These are phyloP conservation scores for Cyclophora punctaria DNA, from an alignment of 2,888 invertebrate genomes.

Conservation along the genomic window DNA sequence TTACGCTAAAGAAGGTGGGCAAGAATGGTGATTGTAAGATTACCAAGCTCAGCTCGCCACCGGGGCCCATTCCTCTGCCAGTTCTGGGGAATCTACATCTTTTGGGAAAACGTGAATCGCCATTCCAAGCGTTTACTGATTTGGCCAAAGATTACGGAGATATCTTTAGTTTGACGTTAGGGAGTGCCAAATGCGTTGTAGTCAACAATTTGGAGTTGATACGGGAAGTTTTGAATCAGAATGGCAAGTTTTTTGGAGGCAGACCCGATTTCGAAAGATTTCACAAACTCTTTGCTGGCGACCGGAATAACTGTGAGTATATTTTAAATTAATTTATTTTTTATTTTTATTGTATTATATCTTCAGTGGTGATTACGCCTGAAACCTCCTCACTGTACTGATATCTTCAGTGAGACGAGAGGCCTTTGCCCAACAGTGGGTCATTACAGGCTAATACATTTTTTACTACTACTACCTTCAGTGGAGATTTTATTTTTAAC, in stretches of 20 bases:
- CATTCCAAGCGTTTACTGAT: conserved; percentile 83
- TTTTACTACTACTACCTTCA: too few relatives aligned
- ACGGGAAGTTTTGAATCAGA: conserved; percentile 84
- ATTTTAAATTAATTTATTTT: conserved; percentile 4
- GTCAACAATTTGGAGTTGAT: conserved; percentile 83
- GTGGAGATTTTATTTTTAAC: neutral
- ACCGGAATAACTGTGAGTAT: conserved; percentile 90
- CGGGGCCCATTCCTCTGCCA: conserved; percentile 80
- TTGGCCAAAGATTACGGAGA: conserved; percentile 82
- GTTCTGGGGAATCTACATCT: conserved; percentile 82
- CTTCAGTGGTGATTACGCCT: neutral
- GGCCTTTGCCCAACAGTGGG: too few relatives aligned
- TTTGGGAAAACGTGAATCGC: conserved; percentile 77
- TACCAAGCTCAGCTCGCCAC: conserved; percentile 59
- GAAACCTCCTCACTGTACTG: too few relatives aligned
- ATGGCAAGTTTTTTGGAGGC: conserved; percentile 87
- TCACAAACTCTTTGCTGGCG: conserved; percentile 87
- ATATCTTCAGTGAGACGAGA: too few relatives aligned
- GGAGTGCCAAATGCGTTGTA: conserved; percentile 80
- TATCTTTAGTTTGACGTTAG: conserved; percentile 81
- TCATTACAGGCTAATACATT: too few relatives aligned
- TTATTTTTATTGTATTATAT: neutral
- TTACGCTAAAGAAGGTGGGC: conserved; percentile 29
- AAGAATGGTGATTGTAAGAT: conserved; percentile 35
- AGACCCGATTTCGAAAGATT: conserved; percentile 88